Base-by-base conservation (phyloP, 2,797 vertebrate species). In the Acridotheres tristis region DNA sequence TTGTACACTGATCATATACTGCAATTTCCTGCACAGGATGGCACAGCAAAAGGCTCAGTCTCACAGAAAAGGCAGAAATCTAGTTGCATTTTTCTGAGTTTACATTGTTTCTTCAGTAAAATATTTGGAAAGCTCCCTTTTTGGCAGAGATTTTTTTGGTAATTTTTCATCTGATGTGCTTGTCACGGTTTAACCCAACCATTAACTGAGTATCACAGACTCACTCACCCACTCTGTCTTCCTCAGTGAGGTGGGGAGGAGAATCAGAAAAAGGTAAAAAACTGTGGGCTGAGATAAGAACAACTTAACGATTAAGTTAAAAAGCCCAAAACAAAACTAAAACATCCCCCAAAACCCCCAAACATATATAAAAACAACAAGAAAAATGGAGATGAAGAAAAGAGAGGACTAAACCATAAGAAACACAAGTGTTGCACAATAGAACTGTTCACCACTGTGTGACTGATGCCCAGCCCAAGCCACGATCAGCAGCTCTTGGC, bases 21-120 rank as follows among this genome's bases (percentile, higher is more conserved):
- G 74, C 76, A 90, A 91, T 88, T 93, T 91, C 88, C 82, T 95
- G 78, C 50, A 79, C 3, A 51, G 40, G 40, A 85, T 68, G 42
- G 77, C 4, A 13, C 45, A 90, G 80, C 26, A 72, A 85, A 96
- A 93, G 34, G 25, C 45, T 78, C 68, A 48, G 20, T 42, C 43
- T 72, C 45, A 90, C 38, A 55, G 65, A 83, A 88, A 78, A 76
- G 30, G 32, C 58, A 89, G 63, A 79, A 94, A 88, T 73, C 30
- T 79, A 62, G 76, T 78, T 63, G 38, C n/a, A 53, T 78, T 87
- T 66, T 48, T 82, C 34, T 53, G 38, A 51, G 43, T 73, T 93
- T 78, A 63, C 15, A 74, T 5, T 18, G 11, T 38, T 79, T 55
- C 43, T 83, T 85, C 5, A 5, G 51, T 12, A 77, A 90, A 94